These are phyloP conservation scores for Lichenostomus cassidix DNA, from an alignment of 2,113 vertebrate genomes.

Conservation along the genomic window DNA sequence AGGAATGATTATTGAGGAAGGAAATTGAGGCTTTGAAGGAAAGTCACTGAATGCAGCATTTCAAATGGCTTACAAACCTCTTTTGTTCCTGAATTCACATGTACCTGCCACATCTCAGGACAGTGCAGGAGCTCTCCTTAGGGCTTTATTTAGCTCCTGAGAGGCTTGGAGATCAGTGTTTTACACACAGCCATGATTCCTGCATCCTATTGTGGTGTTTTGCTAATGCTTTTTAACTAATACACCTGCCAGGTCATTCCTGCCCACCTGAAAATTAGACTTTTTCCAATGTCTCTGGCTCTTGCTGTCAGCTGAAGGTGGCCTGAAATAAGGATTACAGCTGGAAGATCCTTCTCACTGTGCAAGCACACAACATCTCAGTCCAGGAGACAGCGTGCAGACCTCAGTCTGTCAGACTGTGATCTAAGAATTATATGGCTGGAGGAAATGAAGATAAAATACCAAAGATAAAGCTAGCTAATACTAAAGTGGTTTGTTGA, in stretches of 20 bases:
- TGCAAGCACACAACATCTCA: no score
- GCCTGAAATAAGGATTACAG: neutral
- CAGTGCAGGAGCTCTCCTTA: neutral
- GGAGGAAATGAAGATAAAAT: neutral
- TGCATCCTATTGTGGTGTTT: neutral
- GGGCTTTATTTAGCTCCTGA: neutral
- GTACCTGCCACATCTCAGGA: neutral
- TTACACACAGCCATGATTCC: neutral
- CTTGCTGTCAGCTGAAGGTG: neutral
- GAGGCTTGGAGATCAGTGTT: neutral
- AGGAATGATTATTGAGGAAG: no score
- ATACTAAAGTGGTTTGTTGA: neutral
- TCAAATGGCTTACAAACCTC: neutral
- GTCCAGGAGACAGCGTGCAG: fast-evolving
- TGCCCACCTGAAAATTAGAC: neutral
- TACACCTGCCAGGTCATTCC: neutral
- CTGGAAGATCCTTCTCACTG: neutral
- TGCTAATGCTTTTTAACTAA: neutral
- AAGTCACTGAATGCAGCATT: neutral
- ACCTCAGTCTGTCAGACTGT: neutral
- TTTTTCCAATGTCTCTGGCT: neutral
- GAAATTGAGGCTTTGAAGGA: neutral
- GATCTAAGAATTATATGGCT: neutral
- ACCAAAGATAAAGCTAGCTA: neutral
- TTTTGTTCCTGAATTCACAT: neutral